Conservation (phyloP, 2,797 vertebrate genomes). For the Melopsittacus undulatus region DNA sequence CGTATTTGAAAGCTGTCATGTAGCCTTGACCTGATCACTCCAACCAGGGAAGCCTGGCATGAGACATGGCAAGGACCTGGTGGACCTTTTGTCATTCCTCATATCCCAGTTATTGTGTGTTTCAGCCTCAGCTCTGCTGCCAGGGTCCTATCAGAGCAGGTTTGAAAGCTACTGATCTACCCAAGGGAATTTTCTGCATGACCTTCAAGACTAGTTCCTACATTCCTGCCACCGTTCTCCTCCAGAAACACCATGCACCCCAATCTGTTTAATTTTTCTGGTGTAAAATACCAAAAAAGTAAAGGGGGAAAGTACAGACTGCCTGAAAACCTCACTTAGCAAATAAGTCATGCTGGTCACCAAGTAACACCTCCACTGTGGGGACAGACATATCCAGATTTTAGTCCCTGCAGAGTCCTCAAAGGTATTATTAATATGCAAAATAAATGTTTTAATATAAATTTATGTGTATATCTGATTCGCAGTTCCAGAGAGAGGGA, state of each 20-base stretch:
- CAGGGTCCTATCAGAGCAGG: not conserved
- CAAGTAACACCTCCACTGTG: not conserved
- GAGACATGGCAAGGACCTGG: no score
- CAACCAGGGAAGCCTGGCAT: rapidly evolving
- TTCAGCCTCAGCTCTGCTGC: not conserved
- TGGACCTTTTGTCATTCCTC: not conserved
- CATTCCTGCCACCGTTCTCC: not conserved
- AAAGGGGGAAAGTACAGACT: not conserved
- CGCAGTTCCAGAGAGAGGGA: slow-evolving; percentile 2
- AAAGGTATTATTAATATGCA: not conserved
- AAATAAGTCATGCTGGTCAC: not conserved
- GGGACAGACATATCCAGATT: not conserved
- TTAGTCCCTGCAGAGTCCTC: slow-evolving; percentile 9
- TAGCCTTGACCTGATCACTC: not conserved
- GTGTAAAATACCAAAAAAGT: not conserved
- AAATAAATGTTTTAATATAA: not conserved
- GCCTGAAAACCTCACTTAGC: not conserved
- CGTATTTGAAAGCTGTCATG: not conserved
- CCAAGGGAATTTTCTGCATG: not conserved
- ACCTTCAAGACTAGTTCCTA: not conserved
- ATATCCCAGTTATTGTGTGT: not conserved
- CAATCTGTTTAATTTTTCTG: not conserved
- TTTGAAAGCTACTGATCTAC: not conserved
- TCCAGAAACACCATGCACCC: not conserved
- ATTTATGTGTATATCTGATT: not conserved